Conservation (phyloP, 2,888 invertebrate genomes). For the Nephrotoma appendiculata region DNA sequence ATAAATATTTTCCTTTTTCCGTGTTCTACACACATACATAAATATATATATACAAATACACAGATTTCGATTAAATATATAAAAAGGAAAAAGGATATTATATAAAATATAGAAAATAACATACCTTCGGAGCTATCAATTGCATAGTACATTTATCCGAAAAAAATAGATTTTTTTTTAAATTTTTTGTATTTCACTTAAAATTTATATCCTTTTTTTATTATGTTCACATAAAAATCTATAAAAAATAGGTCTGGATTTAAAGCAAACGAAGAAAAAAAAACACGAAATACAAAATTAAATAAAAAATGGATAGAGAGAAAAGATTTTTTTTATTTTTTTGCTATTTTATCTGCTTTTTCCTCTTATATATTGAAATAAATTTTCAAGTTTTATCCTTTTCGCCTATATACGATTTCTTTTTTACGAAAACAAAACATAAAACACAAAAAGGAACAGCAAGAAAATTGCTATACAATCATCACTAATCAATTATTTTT, state of each 20-base stretch:
- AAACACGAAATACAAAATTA: background rate
- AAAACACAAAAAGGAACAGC: background rate
- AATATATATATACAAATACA: too few relatives aligned
- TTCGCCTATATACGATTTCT: background rate
- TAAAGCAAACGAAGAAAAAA: background rate
- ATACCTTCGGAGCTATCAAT: conserved; percentile 32
- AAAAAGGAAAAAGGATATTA: background rate
- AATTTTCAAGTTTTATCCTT: conserved; percentile 1
- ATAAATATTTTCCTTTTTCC: background rate
- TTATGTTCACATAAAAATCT: background rate
- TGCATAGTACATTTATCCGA: conserved; percentile 32
- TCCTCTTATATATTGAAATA: background rate
- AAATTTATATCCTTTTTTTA: background rate
- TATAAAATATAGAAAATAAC: conserved; percentile 8
- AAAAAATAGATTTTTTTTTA: background rate
- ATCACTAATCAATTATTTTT: background rate
- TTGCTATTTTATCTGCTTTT: background rate
- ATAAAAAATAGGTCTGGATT: background rate
- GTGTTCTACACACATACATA: background rate
- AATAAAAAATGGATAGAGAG: background rate
- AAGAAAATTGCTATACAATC: background rate
- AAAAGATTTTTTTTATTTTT: background rate
- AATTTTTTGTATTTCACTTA: conserved; percentile 3
- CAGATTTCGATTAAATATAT: too few relatives aligned
- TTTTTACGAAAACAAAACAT: background rate